Percentiles rank a stretch among this genome's conserved stretches.
Conservation (phyloP, 1,140 invertebrate genomes). For the Neuroterus valhalla region DNA sequence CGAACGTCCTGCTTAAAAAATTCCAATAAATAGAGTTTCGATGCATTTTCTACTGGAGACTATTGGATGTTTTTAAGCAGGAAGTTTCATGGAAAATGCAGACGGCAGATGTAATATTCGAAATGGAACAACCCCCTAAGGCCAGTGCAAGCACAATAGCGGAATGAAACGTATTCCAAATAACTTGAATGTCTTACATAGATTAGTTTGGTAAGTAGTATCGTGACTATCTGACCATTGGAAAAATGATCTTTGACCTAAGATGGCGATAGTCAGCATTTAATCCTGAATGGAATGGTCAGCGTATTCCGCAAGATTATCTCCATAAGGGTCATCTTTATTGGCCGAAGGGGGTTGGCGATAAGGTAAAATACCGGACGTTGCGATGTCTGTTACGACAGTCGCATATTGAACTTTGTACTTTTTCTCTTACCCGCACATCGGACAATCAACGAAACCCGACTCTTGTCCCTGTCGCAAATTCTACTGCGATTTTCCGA, state of each 20-base stretch:
- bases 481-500: background rate
- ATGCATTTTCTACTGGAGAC: too few species aligned
- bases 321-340: constrained; percentile 66
- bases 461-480: background rate
- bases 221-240: background rate
- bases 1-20: too few species aligned
- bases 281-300: constrained; percentile 61
- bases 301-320: constrained; percentile 62
- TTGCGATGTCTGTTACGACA: constrained; percentile 58
- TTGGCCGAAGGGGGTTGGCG: constrained; percentile 59
- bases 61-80: too few species aligned
- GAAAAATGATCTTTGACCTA: constrained; percentile 57
- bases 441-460: constrained; percentile 35
- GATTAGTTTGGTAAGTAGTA: background rate
- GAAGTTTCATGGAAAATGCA: too few species aligned
- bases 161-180: too few species aligned
- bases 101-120: too few species aligned
- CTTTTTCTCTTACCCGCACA: constrained; percentile 31
- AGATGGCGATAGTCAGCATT: constrained; percentile 54
- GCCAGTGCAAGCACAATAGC: too few species aligned
- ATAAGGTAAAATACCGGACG: constrained; percentile 65
- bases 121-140: too few species aligned
- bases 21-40: too few species aligned
- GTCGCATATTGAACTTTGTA: constrained; percentile 38
- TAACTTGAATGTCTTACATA: too few species aligned